Evolutionary conservation across 1,140 invertebrate genomes (phyloP).

Genomic region (Dreissena polymorpha): DNA sequence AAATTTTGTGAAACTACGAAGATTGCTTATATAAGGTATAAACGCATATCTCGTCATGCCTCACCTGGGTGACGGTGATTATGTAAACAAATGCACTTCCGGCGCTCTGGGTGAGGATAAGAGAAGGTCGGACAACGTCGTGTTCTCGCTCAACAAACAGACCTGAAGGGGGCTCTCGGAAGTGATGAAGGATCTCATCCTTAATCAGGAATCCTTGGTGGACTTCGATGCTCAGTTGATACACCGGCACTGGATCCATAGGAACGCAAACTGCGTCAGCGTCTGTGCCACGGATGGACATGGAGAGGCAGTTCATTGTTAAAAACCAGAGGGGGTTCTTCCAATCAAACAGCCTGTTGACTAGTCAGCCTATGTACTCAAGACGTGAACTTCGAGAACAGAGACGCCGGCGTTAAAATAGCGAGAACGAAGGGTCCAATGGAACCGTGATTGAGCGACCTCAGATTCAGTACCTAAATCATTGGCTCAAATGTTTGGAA

Average conservation of each 20-base stretch:
- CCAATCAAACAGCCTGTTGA: constrained; percentile 30
- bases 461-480: constrained; percentile 11
- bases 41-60: constrained; percentile 13
- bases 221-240: constrained; percentile 40
- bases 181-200: constrained; percentile 19
- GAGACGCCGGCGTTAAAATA: background rate
- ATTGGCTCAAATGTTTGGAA: constrained; percentile 15
- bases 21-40: too few relatives aligned
- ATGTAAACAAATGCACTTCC: background rate
- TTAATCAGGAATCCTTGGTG: background rate
- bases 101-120: constrained; percentile 31
- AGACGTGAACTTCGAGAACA: background rate
- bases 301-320: background rate
- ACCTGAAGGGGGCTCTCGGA: constrained; percentile 28
- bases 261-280: constrained; percentile 25
- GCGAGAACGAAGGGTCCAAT: background rate
- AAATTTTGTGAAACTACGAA: too few relatives aligned
- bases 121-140: constrained; percentile 9
- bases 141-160: constrained; percentile 50
- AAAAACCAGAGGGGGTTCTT: constrained; percentile 22
- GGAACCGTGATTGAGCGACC: background rate
- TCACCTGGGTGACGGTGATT: background rate
- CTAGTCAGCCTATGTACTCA: background rate
- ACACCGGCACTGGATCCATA: constrained; percentile 20
- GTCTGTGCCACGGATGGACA: constrained; percentile 23